A percentile compares a stretch with the other conserved stretches of the same genome.
Conservation (phyloP, 1,140 invertebrate species). For the Chironomus tepperi region DNA sequence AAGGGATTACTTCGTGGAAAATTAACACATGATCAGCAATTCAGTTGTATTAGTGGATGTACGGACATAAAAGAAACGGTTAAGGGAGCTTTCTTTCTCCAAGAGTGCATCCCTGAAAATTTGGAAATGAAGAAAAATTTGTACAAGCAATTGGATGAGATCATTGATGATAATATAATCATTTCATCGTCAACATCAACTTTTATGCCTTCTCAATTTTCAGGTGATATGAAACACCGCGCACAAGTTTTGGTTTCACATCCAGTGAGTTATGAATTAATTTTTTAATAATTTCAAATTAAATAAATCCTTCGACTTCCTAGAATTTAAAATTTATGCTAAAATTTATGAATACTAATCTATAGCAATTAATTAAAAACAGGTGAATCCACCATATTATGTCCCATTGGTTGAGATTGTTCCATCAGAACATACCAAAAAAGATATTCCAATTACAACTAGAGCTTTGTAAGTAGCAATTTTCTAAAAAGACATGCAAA, state of each 20-base stretch:
- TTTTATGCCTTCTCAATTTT: slow-evolving; percentile 77
- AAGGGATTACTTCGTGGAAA: slow-evolving; percentile 64
- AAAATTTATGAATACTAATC: too few species aligned
- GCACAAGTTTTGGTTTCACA: slow-evolving; percentile 65
- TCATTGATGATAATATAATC: slow-evolving; percentile 63
- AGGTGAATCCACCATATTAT: slow-evolving; percentile 89
- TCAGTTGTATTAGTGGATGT: slow-evolving; percentile 63
- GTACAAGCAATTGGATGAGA: slow-evolving; percentile 64
- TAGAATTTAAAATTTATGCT: too few species aligned
- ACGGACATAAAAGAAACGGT: slow-evolving; percentile 54
- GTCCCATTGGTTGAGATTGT: slow-evolving; percentile 90
- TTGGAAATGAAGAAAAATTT: slow-evolving; percentile 76
- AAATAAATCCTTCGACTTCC: too few species aligned
- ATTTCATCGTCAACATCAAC: slow-evolving; percentile 88
- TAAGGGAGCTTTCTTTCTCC: slow-evolving; percentile 63
- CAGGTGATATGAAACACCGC: slow-evolving; percentile 66
- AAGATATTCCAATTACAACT: slow-evolving; percentile 49
- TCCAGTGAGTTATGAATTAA: slow-evolving; percentile 57
- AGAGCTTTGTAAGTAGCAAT: neutral
- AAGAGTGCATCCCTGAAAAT: slow-evolving; percentile 90
- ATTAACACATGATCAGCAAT: slow-evolving; percentile 64
- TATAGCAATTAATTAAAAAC: too few species aligned
- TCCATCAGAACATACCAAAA: slow-evolving; percentile 80
- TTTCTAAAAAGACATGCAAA: neutral
- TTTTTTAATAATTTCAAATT: too few species aligned